Evolutionary conservation across 2,888 invertebrate genomes (phyloP).

Genomic region (Cyclophora punctaria): DNA sequence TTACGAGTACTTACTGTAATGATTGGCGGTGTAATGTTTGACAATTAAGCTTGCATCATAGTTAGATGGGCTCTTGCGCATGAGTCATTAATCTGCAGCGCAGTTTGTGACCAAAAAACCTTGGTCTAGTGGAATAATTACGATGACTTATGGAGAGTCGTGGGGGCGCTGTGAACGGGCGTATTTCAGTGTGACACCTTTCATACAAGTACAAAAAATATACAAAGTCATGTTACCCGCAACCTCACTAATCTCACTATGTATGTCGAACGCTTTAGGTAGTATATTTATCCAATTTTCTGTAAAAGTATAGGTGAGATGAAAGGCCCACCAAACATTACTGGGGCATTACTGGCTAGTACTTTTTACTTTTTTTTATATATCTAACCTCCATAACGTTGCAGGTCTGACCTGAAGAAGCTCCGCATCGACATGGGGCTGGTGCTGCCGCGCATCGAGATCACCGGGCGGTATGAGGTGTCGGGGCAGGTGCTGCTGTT

Average conservation of each 20-base stretch:
- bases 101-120: too few relatives aligned
- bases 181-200: too few relatives aligned
- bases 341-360: not conserved
- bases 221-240: too few relatives aligned
- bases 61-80: conserved; percentile 4
- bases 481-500: conserved; percentile 85
- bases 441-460: conserved; percentile 81
- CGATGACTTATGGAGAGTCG: too few relatives aligned
- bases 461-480: conserved; percentile 84
- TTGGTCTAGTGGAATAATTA: too few relatives aligned
- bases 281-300: too few relatives aligned
- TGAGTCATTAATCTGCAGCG: conserved; percentile 2
- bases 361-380: not conserved
- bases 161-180: too few relatives aligned
- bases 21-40: conserved; percentile 6
- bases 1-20: conserved; percentile 7
- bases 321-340: too few relatives aligned
- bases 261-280: too few relatives aligned
- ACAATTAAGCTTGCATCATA: conserved; percentile 19
- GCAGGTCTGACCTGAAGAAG: conserved; percentile 75
- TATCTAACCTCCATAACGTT: conserved; percentile 9
- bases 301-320: too few relatives aligned
- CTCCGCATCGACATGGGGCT: conserved; percentile 78
- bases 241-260: too few relatives aligned
- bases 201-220: too few relatives aligned